Conservation (phyloP, 2,797 vertebrate genomes). For the Sphenopsis melanotis region DNA sequence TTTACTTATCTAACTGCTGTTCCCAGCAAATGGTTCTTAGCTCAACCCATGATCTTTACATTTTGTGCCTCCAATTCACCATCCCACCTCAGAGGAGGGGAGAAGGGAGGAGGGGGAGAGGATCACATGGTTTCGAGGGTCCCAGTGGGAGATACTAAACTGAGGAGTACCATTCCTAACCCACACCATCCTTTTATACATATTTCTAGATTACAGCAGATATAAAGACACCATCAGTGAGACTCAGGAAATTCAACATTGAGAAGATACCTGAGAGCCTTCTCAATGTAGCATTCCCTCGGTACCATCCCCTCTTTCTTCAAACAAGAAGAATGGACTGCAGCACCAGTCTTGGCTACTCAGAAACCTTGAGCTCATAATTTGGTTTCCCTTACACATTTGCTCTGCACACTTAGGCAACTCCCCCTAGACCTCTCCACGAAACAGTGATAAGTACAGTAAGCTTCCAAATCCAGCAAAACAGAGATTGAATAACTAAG, state of each 20-base stretch:
- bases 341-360: background rate
- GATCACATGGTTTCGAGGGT: rapidly evolving
- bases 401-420: background rate
- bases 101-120: too few species aligned
- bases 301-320: background rate
- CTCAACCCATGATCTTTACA: background rate
- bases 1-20: background rate
- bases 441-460: background rate
- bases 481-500: background rate
- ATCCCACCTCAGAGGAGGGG: background rate
- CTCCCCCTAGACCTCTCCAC: background rate
- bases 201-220: background rate
- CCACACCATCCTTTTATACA: background rate
- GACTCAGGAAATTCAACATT: background rate
- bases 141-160: background rate
- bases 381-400: background rate
- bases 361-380: background rate
- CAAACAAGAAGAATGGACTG: background rate
- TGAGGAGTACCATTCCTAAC: background rate
- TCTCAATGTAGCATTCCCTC: background rate
- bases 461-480: background rate
- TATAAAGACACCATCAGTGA: background rate
- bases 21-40: background rate
- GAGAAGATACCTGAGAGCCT: background rate
- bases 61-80: background rate